Evolutionary conservation across 2,797 vertebrate genomes (phyloP), one percentile per base, ranked within the genome.

Genomic region (Chelonia mydas): DNA sequence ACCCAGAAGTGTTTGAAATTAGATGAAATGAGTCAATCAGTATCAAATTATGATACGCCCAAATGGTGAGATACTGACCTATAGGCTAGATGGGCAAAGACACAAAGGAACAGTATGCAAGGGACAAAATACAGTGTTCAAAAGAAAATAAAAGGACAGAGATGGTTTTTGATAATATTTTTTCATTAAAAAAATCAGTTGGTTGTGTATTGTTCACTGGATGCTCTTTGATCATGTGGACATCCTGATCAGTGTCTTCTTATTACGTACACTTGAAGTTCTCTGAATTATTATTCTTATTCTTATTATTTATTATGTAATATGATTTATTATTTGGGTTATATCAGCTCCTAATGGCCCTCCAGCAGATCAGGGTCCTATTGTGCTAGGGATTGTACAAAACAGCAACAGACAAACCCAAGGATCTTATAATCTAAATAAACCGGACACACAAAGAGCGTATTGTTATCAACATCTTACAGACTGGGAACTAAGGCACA

Each of bases 1-100:
- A 81, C 17, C 23, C 57, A 72, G 12, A 91, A 96, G 92, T 65
- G 78, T 90, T 94, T 91, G n/a, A 78, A 80, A 84, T 84, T 31
- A 87, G 21, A 1, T 54, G 54, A 81, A 94, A 80, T 6, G 87
- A 74, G 28, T 41, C 77, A 54, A 65, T 83, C 87, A 51, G 37
- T 74, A 55, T 13, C 57, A 91, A 95, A 90, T 95, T 92, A 94
- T 88, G 80, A 41, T 95, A 89, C 33, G 65, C 47, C 55, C 74
- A 92, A 59, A 54, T 77, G 85, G n/a, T 92, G 84, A 92, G 21
- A 77, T 96, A 77, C 59, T 88, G 86, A 91, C 83, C 90, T 94
- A 72, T 51, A 92, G 57, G 72, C 85, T 80, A 50, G 13, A 53
- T 87, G 3, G 11, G 47, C 57, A 91, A 83, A 90, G n/a, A 23